A percentile compares a stretch with the other conserved stretches of the same genome.
Evolutionary conservation across 2,888 invertebrate genomes (phyloP).

Genomic region (Nephrotoma guestfalica): DNA sequence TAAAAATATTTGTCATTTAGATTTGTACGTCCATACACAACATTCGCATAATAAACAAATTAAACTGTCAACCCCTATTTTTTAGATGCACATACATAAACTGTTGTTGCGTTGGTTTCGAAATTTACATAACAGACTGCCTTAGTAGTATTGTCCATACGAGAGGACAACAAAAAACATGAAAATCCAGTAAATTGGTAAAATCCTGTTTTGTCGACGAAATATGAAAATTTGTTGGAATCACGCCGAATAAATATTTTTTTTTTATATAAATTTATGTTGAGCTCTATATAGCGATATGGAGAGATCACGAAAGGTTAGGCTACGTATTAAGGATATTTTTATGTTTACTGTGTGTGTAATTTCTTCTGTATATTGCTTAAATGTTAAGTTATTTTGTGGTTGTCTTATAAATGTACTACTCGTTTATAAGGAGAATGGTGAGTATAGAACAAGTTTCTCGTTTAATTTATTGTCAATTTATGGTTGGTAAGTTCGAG

Average conservation of each 20-base stretch:
- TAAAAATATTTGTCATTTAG: neutral
- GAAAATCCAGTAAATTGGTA: neutral
- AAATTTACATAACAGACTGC: neutral
- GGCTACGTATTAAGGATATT: neutral
- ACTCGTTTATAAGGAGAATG: neutral
- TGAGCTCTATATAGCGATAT: neutral
- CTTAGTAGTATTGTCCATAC: neutral
- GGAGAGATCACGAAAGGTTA: neutral
- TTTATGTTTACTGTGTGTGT: neutral
- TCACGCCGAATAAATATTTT: neutral
- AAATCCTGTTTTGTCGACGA: neutral
- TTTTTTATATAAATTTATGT: neutral
- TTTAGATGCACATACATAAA: neutral
- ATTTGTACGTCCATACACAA: neutral
- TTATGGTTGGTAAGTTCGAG: neutral
- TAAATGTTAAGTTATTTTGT: neutral
- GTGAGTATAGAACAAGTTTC: neutral
- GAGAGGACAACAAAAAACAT: neutral
- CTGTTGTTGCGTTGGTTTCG: neutral
- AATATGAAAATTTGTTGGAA: neutral
- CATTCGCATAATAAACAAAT: neutral
- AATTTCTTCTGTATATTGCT: neutral
- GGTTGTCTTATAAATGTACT: neutral
- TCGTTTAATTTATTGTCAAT: neutral
- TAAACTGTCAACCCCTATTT: neutral